These are phyloP conservation scores for Chaetophractus vellerosus DNA, from an alignment of 2,797 vertebrate genomes.

Conservation along the genomic window DNA sequence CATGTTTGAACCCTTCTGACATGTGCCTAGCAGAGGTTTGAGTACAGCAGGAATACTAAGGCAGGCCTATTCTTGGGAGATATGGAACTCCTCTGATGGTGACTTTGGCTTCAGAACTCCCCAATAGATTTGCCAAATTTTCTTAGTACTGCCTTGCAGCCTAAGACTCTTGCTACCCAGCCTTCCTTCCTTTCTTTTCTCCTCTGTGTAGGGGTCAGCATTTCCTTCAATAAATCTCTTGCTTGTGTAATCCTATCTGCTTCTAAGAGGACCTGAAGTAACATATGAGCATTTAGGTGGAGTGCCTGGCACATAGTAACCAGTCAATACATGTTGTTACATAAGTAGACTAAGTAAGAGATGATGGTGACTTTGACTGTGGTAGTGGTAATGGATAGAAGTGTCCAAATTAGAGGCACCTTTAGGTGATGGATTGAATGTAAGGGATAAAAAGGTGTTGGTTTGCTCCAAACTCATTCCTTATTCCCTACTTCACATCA, in stretches of 20 bases:
- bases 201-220: neutral
- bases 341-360: neutral
- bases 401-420: too few relatives aligned
- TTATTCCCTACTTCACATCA: neutral
- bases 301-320: neutral
- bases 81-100: neutral
- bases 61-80: neutral
- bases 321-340: neutral
- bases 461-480: neutral
- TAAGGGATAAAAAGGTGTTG: neutral
- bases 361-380: constrained; percentile 7
- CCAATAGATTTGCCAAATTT: neutral
- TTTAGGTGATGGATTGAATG: neutral
- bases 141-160: neutral
- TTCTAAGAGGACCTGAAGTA: neutral
- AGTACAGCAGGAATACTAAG: neutral
- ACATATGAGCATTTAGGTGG: neutral
- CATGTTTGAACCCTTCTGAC: neutral
- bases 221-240: neutral
- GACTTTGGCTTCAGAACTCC: neutral
- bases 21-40: neutral
- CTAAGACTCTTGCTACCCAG: neutral
- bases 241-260: neutral
- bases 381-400: neutral
- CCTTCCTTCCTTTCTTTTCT: neutral